Evolutionary conservation across 2,888 invertebrate species (phyloP).

Genomic region (Hecatera dysodea): DNA sequence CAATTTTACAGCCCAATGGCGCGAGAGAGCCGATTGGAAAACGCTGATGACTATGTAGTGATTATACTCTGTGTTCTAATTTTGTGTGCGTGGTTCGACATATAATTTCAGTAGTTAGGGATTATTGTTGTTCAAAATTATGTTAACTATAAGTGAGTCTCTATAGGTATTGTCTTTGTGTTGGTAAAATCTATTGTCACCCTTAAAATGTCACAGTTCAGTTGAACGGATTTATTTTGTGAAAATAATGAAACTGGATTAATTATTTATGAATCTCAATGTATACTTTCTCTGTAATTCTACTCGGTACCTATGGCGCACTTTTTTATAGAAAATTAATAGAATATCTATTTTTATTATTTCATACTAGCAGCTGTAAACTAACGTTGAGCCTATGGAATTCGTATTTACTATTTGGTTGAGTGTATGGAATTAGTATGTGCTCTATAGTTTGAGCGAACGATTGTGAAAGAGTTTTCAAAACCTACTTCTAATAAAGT

Average conservation of each 20-base stretch:
- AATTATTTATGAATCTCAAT: not conserved
- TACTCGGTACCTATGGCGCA: not conserved
- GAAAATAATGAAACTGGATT: conserved; percentile 3
- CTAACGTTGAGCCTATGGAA: not conserved
- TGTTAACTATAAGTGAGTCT: not conserved
- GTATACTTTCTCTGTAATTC: not conserved
- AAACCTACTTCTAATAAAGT: not conserved
- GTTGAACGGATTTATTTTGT: not conserved
- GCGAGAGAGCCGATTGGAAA: conserved; percentile 75
- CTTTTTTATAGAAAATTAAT: not conserved
- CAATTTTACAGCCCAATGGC: conserved; percentile 79
- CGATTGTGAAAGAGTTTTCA: not conserved
- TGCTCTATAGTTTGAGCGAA: not conserved
- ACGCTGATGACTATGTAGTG: conserved; percentile 70
- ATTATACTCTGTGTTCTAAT: conserved; percentile 65
- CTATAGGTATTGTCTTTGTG: not conserved
- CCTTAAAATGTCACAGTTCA: conserved; percentile 1
- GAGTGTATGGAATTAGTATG: not conserved
- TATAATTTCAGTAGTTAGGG: conserved; percentile 26
- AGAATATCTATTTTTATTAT: not conserved
- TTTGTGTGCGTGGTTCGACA: conserved; percentile 50
- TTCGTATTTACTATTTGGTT: not conserved
- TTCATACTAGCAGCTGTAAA: not conserved
- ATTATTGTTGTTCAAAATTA: not conserved
- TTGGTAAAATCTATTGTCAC: not conserved